A percentile compares a stretch with the other conserved stretches of the same genome.
phyloP scores from a whole-genome alignment of 2,113 vertebrate genomes.

The Ammodytes dubius region DNA sequence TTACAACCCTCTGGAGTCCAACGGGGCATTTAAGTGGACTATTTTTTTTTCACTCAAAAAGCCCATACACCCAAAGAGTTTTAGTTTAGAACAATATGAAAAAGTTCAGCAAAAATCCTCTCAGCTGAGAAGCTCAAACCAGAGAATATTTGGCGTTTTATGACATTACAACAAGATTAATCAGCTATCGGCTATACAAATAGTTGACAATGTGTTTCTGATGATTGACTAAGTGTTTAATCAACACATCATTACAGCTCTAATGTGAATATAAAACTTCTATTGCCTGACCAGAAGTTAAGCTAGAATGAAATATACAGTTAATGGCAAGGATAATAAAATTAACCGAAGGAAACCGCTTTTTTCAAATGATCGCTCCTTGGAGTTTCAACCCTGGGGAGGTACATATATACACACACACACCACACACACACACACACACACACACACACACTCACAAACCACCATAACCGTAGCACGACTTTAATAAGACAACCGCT shows the following conservation, averaged over 20 bases:
- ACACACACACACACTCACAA: not conserved
- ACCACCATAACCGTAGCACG: conserved; percentile 2
- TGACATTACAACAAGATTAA: not conserved
- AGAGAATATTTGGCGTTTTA: not conserved
- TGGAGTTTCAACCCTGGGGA: not conserved
- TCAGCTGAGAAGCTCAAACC: not conserved
- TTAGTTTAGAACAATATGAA: not conserved
- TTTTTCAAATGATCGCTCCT: not conserved
- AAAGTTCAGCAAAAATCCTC: not conserved
- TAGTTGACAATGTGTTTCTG: not conserved
- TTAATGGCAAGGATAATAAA: not conserved
- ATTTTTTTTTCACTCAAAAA: not conserved
- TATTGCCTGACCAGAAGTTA: not conserved
- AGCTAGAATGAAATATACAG: not conserved
- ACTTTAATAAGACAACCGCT: conserved; percentile 16
- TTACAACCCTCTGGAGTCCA: not conserved
- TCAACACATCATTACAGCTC: not conserved
- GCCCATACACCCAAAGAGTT: not conserved
- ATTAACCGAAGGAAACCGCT: not conserved
- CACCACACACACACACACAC: not conserved
- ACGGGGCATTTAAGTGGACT: not conserved
- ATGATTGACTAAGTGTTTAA: not conserved
- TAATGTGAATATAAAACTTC: not conserved
- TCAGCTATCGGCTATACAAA: not conserved
- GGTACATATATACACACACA: not conserved